A percentile compares a stretch with the other conserved stretches of the same genome.
These are phyloP conservation scores for Tichodroma muraria DNA, from an alignment of 2,113 vertebrate species.

Conservation along the genomic window DNA sequence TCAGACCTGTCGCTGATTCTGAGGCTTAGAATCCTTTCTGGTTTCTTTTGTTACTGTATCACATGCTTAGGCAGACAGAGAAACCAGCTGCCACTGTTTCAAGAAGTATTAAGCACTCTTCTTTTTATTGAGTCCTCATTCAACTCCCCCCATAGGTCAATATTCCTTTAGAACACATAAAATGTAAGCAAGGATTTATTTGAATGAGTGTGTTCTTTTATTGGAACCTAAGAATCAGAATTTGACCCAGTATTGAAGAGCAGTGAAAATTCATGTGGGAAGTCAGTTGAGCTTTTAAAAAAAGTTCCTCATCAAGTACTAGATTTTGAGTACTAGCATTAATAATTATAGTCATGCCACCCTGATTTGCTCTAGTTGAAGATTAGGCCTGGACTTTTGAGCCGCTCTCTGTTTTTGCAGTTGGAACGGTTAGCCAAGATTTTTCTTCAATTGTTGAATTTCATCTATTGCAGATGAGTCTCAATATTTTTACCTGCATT, in stretches of 20 bases:
- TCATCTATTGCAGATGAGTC: background rate
- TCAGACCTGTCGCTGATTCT: background rate
- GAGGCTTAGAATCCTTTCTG: background rate
- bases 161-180: background rate
- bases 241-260: background rate
- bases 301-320: background rate
- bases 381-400: background rate
- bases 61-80: background rate
- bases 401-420: background rate
- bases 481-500: background rate
- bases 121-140: background rate
- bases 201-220: background rate
- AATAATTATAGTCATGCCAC: background rate
- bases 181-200: background rate
- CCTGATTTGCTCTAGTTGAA: background rate
- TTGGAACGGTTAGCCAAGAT: background rate
- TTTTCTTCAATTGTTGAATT: background rate
- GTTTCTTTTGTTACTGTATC: background rate
- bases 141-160: background rate
- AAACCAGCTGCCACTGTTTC: background rate
- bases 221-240: background rate
- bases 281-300: background rate
- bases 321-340: background rate
- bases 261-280: background rate
- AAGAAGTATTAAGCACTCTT: background rate